A percentile compares a stretch with the other conserved stretches of the same genome.
Conservation (phyloP, 2,888 invertebrate genomes). For the Carabus problematicus region DNA sequence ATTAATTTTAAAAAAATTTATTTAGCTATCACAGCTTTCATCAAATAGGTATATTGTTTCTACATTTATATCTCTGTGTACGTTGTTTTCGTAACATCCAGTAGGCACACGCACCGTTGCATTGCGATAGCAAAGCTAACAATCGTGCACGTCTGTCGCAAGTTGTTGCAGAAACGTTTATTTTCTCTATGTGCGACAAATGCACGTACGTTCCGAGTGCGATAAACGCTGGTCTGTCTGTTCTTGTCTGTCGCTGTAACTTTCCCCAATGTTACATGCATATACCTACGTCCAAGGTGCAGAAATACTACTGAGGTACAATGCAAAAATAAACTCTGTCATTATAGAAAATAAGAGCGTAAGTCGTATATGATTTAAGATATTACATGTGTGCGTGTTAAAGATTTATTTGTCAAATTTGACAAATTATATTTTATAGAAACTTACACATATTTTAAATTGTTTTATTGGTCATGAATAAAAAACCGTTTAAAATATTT, state of each 20-base stretch:
- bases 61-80: no score
- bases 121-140: neutral
- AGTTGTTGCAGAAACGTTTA: neutral
- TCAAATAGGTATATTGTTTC: no score
- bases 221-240: neutral
- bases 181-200: conserved; percentile 4
- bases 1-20: no score
- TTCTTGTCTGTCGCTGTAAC: conserved; percentile 6
- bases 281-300: conserved; percentile 4
- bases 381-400: neutral
- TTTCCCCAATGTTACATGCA: conserved; percentile 15
- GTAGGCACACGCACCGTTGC: neutral
- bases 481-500: no score
- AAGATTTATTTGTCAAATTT: conserved; percentile 4
- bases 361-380: neutral
- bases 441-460: no score
- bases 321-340: conserved; percentile 1
- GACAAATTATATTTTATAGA: no score
- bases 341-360: neutral
- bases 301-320: neutral
- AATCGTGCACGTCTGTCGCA: conserved; percentile 2
- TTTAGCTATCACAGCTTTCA: no score
- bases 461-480: no score
- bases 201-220: neutral
- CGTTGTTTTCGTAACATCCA: no score